These are phyloP conservation scores for Sebastolobus altivelis DNA, from an alignment of 2,797 vertebrate genomes.

Conservation along the genomic window DNA sequence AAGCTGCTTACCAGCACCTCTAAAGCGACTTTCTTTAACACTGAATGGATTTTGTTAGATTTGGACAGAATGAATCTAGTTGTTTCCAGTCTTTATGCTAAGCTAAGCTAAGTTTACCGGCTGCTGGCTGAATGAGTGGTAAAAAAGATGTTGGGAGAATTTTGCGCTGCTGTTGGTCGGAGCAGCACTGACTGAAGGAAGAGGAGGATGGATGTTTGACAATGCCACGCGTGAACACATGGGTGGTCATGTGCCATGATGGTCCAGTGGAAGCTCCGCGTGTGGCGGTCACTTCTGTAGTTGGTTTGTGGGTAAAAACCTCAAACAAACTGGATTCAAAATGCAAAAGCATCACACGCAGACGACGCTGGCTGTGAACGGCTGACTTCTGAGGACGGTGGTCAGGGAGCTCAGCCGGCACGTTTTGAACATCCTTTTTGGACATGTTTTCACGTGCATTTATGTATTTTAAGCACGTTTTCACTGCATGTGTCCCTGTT, in stretches of 20 bases:
- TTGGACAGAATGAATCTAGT: neutral
- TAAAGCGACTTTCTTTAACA: neutral
- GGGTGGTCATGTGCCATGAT: constrained; percentile 23
- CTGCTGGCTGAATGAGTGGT: neutral
- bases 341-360: constrained; percentile 45
- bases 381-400: constrained; percentile 27
- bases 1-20: rapidly evolving
- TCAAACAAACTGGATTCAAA: constrained; percentile 54
- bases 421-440: constrained; percentile 16
- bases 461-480: constrained; percentile 25
- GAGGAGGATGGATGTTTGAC: neutral
- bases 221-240: constrained; percentile 5
- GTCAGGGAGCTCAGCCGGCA: constrained; percentile 10
- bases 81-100: neutral
- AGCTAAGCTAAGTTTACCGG: neutral
- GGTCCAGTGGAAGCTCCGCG: constrained; percentile 43
- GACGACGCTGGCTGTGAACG: constrained; percentile 31
- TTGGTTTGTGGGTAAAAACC: constrained; percentile 56
- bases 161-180: neutral
- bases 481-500: neutral
- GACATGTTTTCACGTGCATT: constrained; percentile 1
- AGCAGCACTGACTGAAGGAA: neutral
- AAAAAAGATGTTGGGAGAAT: neutral
- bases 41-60: neutral
- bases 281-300: constrained; percentile 47